Percentiles rank a stretch among this genome's conserved stretches.
phyloP scores from a whole-genome alignment of 2,888 invertebrate genomes.

The Lasioglossum pauxillum region DNA sequence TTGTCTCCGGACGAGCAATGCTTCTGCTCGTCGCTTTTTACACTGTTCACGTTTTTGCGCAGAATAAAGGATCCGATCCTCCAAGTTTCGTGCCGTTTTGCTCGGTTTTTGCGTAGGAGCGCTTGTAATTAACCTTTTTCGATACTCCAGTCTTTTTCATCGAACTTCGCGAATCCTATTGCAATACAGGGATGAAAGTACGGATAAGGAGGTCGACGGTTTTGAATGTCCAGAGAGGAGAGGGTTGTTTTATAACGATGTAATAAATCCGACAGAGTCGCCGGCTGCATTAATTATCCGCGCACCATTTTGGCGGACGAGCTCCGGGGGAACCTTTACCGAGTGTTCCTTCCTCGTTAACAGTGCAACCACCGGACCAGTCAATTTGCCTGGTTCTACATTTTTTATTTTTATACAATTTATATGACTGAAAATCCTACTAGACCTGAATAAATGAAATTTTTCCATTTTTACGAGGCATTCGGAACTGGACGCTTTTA shows the following conservation, averaged over 20 bases:
- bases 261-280: background rate
- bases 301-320: background rate
- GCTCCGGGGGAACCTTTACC: background rate
- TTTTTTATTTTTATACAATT: background rate
- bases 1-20: background rate
- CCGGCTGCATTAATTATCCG: background rate
- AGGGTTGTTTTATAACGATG: background rate
- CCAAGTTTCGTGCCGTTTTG: background rate
- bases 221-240: background rate
- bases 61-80: background rate
- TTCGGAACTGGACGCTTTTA: background rate
- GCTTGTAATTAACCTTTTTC: background rate
- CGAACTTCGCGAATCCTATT: background rate
- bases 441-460: background rate
- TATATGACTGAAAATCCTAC: background rate
- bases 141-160: background rate
- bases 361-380: background rate
- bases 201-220: background rate
- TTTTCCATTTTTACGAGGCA: background rate
- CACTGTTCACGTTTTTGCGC: background rate
- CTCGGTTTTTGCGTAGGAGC: background rate
- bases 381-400: background rate
- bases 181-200: background rate
- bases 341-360: background rate
- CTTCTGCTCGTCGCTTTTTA: constrained; percentile 1